Percentiles rank a stretch among this genome's conserved stretches.
Conservation (phyloP, 2,113 vertebrate species). For the Gnathonemus echidnorhynchus region DNA sequence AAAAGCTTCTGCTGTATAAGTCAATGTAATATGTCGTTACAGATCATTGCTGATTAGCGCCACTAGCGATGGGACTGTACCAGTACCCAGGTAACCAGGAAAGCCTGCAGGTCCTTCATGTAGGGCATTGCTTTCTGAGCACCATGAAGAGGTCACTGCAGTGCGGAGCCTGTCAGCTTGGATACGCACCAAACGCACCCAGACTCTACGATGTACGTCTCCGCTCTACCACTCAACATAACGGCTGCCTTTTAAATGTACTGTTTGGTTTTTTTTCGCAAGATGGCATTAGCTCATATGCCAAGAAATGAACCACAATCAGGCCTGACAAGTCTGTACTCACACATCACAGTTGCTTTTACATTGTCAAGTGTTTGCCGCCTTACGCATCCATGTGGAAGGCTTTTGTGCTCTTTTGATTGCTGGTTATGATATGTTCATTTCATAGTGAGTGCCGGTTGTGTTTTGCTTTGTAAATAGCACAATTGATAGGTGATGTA, state of each 20-base stretch:
- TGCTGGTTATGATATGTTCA: neutral
- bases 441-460: conserved; percentile 17
- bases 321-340: neutral
- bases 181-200: neutral
- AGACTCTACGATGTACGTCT: neutral
- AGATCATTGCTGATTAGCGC: neutral
- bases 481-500: neutral
- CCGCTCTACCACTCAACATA: neutral
- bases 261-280: neutral
- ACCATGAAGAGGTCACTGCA: neutral
- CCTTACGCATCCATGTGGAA: neutral
- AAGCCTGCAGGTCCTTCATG: neutral
- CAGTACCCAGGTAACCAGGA: neutral
- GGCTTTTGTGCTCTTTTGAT: neutral
- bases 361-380: neutral
- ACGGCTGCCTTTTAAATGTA: neutral
- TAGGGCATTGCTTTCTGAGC: neutral
- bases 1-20: neutral
- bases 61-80: neutral
- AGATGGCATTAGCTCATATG: neutral
- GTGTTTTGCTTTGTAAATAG: neutral
- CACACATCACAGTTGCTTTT: neutral
- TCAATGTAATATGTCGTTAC: neutral
- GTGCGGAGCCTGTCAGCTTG: neutral
- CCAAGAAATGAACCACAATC: neutral